phyloP scores from a whole-genome alignment of 2,113 vertebrate species.

The Petroica traversi region DNA sequence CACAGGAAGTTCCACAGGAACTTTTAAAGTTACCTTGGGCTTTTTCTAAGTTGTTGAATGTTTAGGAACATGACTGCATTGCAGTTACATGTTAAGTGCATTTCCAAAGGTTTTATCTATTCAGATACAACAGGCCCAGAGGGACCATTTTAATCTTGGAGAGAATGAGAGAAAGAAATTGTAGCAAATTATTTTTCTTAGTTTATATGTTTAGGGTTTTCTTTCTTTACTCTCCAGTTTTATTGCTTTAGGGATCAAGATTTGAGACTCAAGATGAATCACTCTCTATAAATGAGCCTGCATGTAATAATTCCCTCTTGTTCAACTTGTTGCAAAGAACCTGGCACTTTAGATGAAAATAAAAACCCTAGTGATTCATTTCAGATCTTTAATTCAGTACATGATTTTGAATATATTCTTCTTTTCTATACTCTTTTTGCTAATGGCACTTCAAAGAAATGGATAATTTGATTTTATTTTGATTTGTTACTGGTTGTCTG shows the following conservation, averaged over 20 bases:
- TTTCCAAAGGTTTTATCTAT: not conserved
- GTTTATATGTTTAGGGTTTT: not conserved
- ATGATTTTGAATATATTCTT: not conserved
- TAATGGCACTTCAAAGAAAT: not conserved
- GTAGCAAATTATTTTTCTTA: not conserved
- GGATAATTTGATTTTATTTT: not conserved
- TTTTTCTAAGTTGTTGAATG: not conserved
- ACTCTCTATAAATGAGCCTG: not conserved
- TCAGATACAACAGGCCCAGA: not conserved
- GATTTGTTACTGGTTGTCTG: not conserved
- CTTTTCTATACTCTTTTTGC: not conserved
- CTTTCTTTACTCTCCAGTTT: not conserved
- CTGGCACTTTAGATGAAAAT: not conserved
- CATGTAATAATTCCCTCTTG: not conserved
- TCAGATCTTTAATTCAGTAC: not conserved
- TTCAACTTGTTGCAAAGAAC: not conserved
- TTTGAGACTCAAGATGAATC: not conserved
- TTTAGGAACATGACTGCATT: not conserved
- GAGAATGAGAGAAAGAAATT: not conserved
- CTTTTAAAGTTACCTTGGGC: not conserved
- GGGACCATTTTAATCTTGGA: not conserved
- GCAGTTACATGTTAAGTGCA: not conserved
- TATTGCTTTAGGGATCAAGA: not conserved
- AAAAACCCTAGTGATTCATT: not conserved
- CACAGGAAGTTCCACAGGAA: not conserved